Conservation (phyloP, 2,113 vertebrate species). For the Ascaphus truei region DNA sequence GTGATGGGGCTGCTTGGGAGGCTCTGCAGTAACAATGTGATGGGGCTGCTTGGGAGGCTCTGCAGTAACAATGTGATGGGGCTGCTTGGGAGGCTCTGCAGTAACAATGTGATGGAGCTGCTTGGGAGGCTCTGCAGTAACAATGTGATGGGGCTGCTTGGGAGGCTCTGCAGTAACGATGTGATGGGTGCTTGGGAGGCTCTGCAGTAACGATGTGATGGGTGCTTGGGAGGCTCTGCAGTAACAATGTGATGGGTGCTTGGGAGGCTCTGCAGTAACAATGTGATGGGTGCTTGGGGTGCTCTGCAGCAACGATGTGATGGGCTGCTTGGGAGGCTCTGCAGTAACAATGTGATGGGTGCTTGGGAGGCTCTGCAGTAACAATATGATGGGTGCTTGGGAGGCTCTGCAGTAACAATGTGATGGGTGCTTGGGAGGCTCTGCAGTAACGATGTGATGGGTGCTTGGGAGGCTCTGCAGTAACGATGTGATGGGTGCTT, state of each 20-base stretch:
- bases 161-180: not conserved
- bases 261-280: not conserved
- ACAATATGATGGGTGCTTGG: not conserved
- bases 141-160: too few species aligned
- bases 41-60: too few species aligned
- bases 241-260: conserved; percentile 2
- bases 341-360: not conserved
- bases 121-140: too few species aligned
- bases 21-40: not conserved
- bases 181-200: conserved; percentile 1
- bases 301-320: too few species aligned
- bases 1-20: conserved; percentile 1
- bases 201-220: not conserved
- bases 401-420: too few species aligned
- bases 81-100: conserved; percentile 4
- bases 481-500: not conserved
- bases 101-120: not conserved
- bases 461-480: not conserved
- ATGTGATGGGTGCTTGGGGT: not conserved
- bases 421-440: too few species aligned
- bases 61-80: conserved; percentile 3
- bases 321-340: too few species aligned
- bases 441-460: not conserved
- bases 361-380: conserved; percentile 1
- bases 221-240: too few species aligned